Evolutionary conservation across 2,888 invertebrate genomes (phyloP), one percentile per base, ranked within the genome.

Genomic region (Eristalis pertinax): DNA sequence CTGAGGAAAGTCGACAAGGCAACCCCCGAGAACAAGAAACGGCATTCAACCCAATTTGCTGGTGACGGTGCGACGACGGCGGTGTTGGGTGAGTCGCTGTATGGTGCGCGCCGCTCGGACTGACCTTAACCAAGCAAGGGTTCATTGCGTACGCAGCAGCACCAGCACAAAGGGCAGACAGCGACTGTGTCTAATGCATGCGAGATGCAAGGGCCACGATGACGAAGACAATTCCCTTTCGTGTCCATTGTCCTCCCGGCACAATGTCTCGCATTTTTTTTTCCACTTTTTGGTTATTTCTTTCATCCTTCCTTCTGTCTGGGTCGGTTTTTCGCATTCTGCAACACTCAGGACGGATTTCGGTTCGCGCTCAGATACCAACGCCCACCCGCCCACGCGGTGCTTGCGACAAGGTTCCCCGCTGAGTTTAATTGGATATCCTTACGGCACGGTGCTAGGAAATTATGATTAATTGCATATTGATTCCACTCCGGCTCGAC

Each of bases 91-190:
- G 65, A 77, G 73, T 69, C 38, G 50, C 43, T 22, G 10, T 19
- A 43, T 58, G 24, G 64, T 72, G 72, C 69, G 77, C 65, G 22
- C 32, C 60, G 43, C 35, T 65, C 60, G 11, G 56, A 79, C 78
- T 86, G 86, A 86, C 86, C 86, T 86, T 86, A 63, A 79, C 78
- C 86, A 82, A 86, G 74, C 22, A 32, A 50, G 62, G 72, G 74
- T 79, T 86, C 75, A 79, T 86, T 86, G 83, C 74, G 86, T 83
- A 62, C 19, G 67, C 50, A 19, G 50, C 19, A n/a, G 50, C 26
- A 26, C n/a, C 26, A 29, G 29, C 43, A 50, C 8, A 7, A 19
- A 50, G 50, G 50, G 50, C 50, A 38, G 38, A 38, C 38, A 19
- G 50, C 19, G 19, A 50, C 50, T 50, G 50, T 19, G 19, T n/a